These are phyloP conservation scores for Alviniconcha strummeri DNA, from an alignment of 2,888 invertebrate genomes.

Conservation along the genomic window DNA sequence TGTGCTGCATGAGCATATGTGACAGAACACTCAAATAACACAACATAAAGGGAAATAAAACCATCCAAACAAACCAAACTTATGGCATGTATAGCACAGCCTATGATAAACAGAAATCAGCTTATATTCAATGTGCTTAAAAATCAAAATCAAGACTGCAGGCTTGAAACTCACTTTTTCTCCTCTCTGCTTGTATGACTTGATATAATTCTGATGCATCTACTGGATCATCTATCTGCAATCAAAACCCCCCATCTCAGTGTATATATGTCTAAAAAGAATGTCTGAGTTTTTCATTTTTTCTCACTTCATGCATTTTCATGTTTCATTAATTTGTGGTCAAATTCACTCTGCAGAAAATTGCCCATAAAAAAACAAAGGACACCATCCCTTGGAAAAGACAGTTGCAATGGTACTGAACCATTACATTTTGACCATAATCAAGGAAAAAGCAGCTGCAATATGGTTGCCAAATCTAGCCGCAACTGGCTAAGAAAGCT, in stretches of 20 bases:
- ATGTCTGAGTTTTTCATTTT: not conserved
- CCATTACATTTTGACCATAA: too few relatives aligned
- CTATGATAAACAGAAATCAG: too few relatives aligned
- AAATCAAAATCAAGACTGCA: too few relatives aligned
- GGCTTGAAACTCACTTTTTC: constrained; percentile 43
- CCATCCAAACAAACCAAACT: too few relatives aligned
- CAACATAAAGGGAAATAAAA: too few relatives aligned
- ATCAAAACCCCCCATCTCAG: not conserved
- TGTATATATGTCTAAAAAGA: not conserved
- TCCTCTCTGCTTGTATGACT: constrained; percentile 46
- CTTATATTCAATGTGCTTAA: too few relatives aligned
- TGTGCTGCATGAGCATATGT: too few relatives aligned
- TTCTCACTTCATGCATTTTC: not conserved
- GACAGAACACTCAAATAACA: too few relatives aligned
- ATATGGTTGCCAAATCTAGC: too few relatives aligned
- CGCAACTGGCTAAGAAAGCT: too few relatives aligned
- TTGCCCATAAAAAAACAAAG: not conserved
- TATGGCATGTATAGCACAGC: too few relatives aligned
- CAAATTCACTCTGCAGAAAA: not conserved
- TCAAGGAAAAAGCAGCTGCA: too few relatives aligned
- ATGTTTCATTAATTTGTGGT: not conserved
- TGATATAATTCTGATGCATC: constrained; percentile 45
- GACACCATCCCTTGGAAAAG: not conserved
- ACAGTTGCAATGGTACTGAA: not conserved
- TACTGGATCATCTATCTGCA: constrained; percentile 40